Evolutionary conservation across 1,140 invertebrate species (phyloP).

Genomic region (Eumeta japonica): DNA sequence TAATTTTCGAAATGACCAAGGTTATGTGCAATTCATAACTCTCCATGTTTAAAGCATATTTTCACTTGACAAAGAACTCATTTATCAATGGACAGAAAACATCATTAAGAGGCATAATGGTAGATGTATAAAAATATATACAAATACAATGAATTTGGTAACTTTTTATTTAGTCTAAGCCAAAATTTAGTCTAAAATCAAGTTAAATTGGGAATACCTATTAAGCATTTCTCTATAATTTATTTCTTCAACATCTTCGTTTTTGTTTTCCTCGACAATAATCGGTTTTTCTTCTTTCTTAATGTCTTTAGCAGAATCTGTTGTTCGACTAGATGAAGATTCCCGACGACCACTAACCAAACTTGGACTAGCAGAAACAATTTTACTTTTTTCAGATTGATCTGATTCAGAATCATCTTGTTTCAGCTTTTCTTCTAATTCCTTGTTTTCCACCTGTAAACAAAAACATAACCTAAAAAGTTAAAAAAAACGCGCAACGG

Average conservation of each 20-base stretch:
- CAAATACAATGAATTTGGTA: no score
- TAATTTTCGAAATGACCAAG: no score
- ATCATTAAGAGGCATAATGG: no score
- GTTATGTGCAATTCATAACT: no score
- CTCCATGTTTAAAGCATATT: no score
- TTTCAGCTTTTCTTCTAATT: slow-evolving; percentile 69
- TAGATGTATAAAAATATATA: no score
- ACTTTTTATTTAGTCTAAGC: no score
- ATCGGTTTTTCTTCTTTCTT: slow-evolving; percentile 57
- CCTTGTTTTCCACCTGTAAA: slow-evolving; percentile 65
- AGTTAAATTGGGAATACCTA: slow-evolving; percentile 26
- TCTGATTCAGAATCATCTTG: slow-evolving; percentile 67
- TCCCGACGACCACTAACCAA: slow-evolving; percentile 48
- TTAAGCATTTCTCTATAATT: slow-evolving; percentile 56
- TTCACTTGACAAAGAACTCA: no score
- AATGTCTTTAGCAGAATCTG: slow-evolving; percentile 27
- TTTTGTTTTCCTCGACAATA: slow-evolving; percentile 47
- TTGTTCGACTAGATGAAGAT: slow-evolving; percentile 41
- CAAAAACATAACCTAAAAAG: slow-evolving; percentile 35
- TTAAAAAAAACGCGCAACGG: slow-evolving; percentile 17
- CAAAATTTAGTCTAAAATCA: no score
- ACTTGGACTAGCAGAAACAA: slow-evolving; percentile 41
- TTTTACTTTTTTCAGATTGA: slow-evolving; percentile 64
- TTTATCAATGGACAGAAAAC: no score
- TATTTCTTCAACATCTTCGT: slow-evolving; percentile 57